Percentiles rank a stretch among this genome's conserved stretches.
Conservation (phyloP, 2,113 vertebrate genomes). For the Vombatus ursinus region DNA sequence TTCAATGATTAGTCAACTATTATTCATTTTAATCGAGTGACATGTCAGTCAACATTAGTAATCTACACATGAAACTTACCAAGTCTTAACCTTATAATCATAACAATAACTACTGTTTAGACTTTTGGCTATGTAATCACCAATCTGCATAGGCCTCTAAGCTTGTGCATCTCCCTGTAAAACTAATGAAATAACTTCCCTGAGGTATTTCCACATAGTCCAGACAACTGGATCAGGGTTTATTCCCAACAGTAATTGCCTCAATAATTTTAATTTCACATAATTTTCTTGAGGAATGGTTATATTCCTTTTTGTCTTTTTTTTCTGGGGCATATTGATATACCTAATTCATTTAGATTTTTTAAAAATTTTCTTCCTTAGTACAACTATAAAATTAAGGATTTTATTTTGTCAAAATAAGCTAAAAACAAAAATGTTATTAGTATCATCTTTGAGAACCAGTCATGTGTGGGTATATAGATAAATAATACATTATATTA, state of each 20-base stretch:
- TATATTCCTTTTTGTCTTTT: neutral
- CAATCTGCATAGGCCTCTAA: neutral
- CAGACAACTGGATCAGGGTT: neutral
- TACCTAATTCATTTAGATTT: neutral
- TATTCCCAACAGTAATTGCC: neutral
- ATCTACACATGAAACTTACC: neutral
- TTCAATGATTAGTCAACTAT: neutral
- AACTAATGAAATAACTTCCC: neutral
- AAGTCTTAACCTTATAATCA: neutral
- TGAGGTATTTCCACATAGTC: neutral
- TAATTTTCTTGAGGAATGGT: neutral
- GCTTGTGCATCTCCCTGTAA: neutral
- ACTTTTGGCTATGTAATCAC: neutral
- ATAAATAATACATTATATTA: neutral
- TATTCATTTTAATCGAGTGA: neutral
- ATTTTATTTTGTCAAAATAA: neutral
- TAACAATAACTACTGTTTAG: neutral
- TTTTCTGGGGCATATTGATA: neutral
- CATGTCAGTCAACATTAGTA: neutral
- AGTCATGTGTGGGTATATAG: neutral
- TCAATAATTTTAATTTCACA: neutral
- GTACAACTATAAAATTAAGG: neutral
- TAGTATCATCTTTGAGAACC: neutral
- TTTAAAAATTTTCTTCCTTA: neutral
- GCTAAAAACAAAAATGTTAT: neutral